A percentile compares a stretch with the other conserved stretches of the same genome.
Evolutionary conservation across 2,797 vertebrate species (phyloP).

Genomic region (Argyrosomus regius): DNA sequence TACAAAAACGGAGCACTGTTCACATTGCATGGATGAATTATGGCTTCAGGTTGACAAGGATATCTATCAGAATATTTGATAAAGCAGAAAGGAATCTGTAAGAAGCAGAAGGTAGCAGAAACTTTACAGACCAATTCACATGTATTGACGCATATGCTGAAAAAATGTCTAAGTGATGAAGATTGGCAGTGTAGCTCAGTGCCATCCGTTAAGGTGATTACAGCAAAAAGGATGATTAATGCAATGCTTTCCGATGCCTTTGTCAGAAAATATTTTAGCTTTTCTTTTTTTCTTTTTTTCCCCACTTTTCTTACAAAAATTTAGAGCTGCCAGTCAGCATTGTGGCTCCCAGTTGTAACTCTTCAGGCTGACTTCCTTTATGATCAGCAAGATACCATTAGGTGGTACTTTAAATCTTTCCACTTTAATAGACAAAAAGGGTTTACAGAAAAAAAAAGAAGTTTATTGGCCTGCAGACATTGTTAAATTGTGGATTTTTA

Average conservation of each 20-base stretch:
- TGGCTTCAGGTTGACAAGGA: constrained; percentile 57
- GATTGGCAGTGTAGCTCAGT: constrained; percentile 47
- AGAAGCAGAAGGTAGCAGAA: constrained; percentile 27
- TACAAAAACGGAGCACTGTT: constrained; percentile 49
- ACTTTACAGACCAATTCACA: constrained; percentile 36
- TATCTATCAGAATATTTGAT: constrained; percentile 69
- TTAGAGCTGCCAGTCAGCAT: constrained; percentile 65
- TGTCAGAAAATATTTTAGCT: constrained; percentile 51
- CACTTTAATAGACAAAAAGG: not conserved
- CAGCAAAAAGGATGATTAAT: constrained; percentile 39
- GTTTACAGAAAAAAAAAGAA: not conserved
- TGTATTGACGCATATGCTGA: constrained; percentile 20
- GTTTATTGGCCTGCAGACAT: constrained; percentile 1
- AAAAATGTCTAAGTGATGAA: constrained; percentile 28
- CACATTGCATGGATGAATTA: constrained; percentile 55
- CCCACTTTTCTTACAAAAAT: constrained; percentile 60
- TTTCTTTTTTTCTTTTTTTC: constrained; percentile 48
- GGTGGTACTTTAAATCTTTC: not conserved
- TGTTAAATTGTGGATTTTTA: not conserved
- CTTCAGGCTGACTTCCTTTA: constrained; percentile 56
- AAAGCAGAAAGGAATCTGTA: constrained; percentile 41
- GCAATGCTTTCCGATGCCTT: constrained; percentile 12
- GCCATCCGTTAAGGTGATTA: constrained; percentile 46
- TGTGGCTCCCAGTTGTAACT: constrained; percentile 47
- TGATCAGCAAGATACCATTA: constrained; percentile 48